phyloP scores from a whole-genome alignment of 2,888 invertebrate genomes.

The Andrena bucephala region DNA sequence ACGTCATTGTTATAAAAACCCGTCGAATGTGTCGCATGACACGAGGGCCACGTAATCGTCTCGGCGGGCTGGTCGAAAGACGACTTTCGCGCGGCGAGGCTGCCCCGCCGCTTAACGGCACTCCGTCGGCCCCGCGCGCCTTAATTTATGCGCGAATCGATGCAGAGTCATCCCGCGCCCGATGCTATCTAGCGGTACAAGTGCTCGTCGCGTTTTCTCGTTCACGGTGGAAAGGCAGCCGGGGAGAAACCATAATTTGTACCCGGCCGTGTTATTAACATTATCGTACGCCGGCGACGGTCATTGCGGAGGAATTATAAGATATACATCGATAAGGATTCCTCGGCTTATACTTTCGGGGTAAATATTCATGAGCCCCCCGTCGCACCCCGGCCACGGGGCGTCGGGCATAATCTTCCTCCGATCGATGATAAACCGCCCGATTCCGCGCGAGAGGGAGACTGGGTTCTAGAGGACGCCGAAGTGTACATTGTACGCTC shows the following conservation, averaged over 20 bases:
- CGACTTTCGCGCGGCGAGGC: conserved; percentile 10
- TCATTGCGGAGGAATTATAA: conserved; percentile 57
- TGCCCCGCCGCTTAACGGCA: conserved; percentile 2
- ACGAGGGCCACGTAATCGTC: no score
- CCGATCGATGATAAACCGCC: conserved; percentile 61
- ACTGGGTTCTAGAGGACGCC: conserved; percentile 6
- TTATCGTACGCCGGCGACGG: conserved; percentile 33
- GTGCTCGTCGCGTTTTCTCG: conserved; percentile 1
- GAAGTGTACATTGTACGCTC: conserved; percentile 40
- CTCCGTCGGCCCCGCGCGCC: no score
- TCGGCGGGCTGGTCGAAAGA: not conserved
- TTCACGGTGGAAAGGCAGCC: conserved; percentile 10
- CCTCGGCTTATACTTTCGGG: conserved; percentile 52
- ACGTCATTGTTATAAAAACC: not conserved
- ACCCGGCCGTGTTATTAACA: conserved; percentile 42
- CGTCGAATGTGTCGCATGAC: not conserved
- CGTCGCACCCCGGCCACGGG: not conserved
- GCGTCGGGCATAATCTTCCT: conserved; percentile 45
- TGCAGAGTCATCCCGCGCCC: conserved; percentile 15
- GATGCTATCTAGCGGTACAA: not conserved
- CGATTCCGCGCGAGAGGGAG: conserved; percentile 41
- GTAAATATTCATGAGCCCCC: conserved; percentile 65
- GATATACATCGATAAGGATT: conserved; percentile 65
- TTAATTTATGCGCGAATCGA: conserved; percentile 35
- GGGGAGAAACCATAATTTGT: conserved; percentile 56